phyloP scores from a whole-genome alignment of 2,888 invertebrate species.

The Rhamnusium bicolor region DNA sequence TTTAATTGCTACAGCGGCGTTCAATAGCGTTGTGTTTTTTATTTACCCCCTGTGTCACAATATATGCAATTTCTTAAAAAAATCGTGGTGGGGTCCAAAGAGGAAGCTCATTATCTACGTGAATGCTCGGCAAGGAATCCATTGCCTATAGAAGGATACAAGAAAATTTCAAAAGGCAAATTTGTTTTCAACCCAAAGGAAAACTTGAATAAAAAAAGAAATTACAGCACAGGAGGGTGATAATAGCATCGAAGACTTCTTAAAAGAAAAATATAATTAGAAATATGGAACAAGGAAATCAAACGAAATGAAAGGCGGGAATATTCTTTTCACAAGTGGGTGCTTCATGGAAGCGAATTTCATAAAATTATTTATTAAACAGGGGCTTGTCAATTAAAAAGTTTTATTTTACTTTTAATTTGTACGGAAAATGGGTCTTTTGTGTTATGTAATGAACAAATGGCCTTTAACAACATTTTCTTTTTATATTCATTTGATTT shows the following conservation, averaged over 20 bases:
- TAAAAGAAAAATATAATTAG: constrained; percentile 69
- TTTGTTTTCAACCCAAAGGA: constrained; percentile 61
- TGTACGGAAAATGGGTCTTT: background rate
- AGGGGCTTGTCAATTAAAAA: constrained; percentile 35
- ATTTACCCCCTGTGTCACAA: constrained; percentile 69
- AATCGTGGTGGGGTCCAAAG: constrained; percentile 44
- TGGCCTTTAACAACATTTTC: background rate
- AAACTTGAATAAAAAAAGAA: constrained; percentile 63
- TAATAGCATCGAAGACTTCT: constrained; percentile 65
- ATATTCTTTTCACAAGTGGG: constrained; percentile 32
- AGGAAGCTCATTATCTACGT: constrained; percentile 60
- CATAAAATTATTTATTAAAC: constrained; percentile 41
- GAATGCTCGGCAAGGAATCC: constrained; percentile 46
- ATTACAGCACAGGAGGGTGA: constrained; percentile 64
- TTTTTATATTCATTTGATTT: background rate
- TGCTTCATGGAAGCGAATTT: constrained; percentile 25
- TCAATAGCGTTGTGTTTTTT: constrained; percentile 64
- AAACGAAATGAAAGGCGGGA: constrained; percentile 58
- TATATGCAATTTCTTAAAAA: constrained; percentile 69
- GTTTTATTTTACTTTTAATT: background rate
- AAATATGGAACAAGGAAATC: constrained; percentile 66
- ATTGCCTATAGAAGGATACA: constrained; percentile 66
- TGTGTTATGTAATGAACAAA: background rate
- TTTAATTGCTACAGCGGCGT: constrained; percentile 70
- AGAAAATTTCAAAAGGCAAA: constrained; percentile 68